phyloP scores from a whole-genome alignment of 1,140 invertebrate species.

The Scaptomyza hsui region DNA sequence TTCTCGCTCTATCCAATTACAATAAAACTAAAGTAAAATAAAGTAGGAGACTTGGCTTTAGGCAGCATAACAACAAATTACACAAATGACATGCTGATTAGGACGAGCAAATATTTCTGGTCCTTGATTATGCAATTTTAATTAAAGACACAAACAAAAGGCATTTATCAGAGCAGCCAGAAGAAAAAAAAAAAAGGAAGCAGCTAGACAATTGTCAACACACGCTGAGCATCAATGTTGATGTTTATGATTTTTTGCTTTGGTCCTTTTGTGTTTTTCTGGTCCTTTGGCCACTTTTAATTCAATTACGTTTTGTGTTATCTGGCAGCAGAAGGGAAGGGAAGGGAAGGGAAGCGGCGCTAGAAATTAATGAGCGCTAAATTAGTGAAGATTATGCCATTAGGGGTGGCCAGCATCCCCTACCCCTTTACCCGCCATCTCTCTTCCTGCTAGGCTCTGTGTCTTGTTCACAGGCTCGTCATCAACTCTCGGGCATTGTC shows the following conservation, averaged over 20 bases:
- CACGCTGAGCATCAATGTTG: constrained; percentile 47
- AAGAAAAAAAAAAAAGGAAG: constrained; percentile 5
- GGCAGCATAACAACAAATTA: constrained; percentile 62
- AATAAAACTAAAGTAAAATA: constrained; percentile 48
- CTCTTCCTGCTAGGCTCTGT: neutral
- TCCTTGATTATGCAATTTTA: constrained; percentile 67
- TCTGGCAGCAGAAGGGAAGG: constrained; percentile 27
- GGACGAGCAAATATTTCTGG: constrained; percentile 50
- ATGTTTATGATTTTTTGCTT: constrained; percentile 53
- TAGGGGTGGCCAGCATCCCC: constrained; percentile 51
- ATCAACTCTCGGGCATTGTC: constrained; percentile 70
- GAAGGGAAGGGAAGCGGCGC: constrained; percentile 36
- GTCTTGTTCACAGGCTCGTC: constrained; percentile 51
- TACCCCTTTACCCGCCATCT: constrained; percentile 1
- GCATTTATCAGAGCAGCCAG: constrained; percentile 1
- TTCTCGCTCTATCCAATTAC: constrained; percentile 64
- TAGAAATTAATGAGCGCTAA: constrained; percentile 83
- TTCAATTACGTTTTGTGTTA: constrained; percentile 77
- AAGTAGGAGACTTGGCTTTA: constrained; percentile 3
- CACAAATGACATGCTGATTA: constrained; percentile 72
- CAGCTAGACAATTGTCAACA: constrained; percentile 38
- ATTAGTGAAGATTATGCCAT: constrained; percentile 82
- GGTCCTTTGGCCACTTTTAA: constrained; percentile 68
- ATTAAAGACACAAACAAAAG: constrained; percentile 60
- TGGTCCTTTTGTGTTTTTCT: neutral